A percentile compares a stretch with the other conserved stretches of the same genome.
Evolutionary conservation across 2,797 vertebrate genomes (phyloP).

Genomic region (Botia kubotai): DNA sequence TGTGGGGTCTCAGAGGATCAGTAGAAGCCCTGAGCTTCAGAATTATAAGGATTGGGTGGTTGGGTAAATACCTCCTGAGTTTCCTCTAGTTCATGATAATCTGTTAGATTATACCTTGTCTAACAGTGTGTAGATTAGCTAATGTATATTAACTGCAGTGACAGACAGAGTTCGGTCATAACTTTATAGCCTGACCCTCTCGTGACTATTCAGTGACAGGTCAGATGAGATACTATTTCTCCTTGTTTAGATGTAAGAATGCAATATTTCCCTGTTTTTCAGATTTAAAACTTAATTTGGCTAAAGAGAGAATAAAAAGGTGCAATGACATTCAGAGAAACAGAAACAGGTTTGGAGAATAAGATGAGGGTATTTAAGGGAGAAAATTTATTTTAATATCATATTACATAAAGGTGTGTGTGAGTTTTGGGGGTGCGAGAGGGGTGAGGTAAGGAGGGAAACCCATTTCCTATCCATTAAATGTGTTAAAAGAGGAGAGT

Average conservation of each 20-base stretch:
- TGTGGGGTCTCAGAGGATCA: conserved; percentile 51
- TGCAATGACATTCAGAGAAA: neutral
- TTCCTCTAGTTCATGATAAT: conserved; percentile 36
- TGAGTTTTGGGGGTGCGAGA: too few relatives aligned
- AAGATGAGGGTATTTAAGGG: too few relatives aligned
- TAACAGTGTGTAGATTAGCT: conserved; percentile 37
- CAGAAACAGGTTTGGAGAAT: neutral
- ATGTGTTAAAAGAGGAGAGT: conserved; percentile 30
- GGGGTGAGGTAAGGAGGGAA: neutral
- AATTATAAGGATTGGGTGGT: conserved; percentile 13
- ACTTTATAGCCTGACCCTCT: conserved; percentile 20
- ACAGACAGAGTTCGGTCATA: conserved; percentile 40
- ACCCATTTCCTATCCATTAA: conserved; percentile 22
- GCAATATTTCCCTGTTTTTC: too few relatives aligned
- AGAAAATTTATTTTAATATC: conserved; percentile 4
- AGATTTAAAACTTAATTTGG: too few relatives aligned
- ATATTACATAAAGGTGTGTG: neutral
- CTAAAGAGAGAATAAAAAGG: too few relatives aligned
- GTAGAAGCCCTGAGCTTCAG: conserved; percentile 21
- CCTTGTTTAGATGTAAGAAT: neutral
- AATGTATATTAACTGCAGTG: conserved; percentile 45
- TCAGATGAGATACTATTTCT: conserved; percentile 10
- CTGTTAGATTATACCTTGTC: conserved; percentile 43
- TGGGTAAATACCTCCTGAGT: conserved; percentile 1
- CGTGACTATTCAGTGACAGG: neutral